Percentiles rank a stretch among this genome's conserved stretches.
phyloP scores from a whole-genome alignment of 2,113 vertebrate species.

The Bubo scandiacus region DNA sequence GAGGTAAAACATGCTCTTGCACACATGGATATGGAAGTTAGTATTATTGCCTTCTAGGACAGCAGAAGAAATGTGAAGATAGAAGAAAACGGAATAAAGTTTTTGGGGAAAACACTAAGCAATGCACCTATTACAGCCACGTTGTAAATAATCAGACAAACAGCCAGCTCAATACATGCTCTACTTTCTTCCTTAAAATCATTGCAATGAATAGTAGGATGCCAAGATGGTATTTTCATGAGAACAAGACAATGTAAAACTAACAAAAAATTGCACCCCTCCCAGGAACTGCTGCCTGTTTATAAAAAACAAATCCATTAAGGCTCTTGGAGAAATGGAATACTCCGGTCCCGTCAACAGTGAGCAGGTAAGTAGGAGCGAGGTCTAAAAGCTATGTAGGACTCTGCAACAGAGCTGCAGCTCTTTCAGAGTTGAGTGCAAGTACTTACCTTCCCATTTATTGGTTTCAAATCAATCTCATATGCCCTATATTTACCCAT shows the following conservation, averaged over 20 bases:
- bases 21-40: not conserved
- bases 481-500: slow-evolving; percentile 12
- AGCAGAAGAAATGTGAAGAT: not conserved
- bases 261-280: not conserved
- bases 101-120: not conserved
- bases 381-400: slow-evolving; percentile 3
- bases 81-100: not conserved
- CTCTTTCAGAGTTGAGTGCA: not conserved
- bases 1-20: not conserved
- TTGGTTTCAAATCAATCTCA: slow-evolving; percentile 34
- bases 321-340: slow-evolving; percentile 19
- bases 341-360: not conserved
- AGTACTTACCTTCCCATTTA: slow-evolving; percentile 21
- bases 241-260: slow-evolving; percentile 9
- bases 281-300: slow-evolving; percentile 3
- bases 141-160: not conserved
- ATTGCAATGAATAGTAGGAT: not conserved
- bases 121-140: not conserved
- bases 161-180: not conserved
- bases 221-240: not conserved
- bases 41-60: not conserved
- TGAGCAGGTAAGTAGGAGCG: not conserved
- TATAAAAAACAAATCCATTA: slow-evolving; percentile 35
- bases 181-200: not conserved
- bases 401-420: not conserved